Evolutionary conservation across 2,888 invertebrate genomes (phyloP), one percentile per base, ranked within the genome.

Genomic region (Acleris sparsana): DNA sequence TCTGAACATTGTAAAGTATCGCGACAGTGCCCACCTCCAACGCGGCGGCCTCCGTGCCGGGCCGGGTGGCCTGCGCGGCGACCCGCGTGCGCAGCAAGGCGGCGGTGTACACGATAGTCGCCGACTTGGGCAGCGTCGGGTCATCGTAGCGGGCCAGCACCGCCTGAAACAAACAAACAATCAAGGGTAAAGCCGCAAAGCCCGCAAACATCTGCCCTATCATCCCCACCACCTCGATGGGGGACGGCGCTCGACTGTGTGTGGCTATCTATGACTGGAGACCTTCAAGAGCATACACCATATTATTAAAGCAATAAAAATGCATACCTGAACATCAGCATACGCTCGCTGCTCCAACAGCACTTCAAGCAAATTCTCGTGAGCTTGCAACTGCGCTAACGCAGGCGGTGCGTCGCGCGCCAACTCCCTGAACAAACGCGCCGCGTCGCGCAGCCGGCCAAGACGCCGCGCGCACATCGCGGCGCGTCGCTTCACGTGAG

Each of bases 391-490:
- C 83, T 97, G 94, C 70, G 98, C 96, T 85, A 99, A 96, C 77
- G 98, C 97, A 13, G 99, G 98, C 76, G 98, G 98, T 73, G 97
- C 96, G 93, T 99, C 99, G 90, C 99, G 99, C 61, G 98, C 97
- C 70, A 99, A 93, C 93, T 99, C 99, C 80, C 99, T 95, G 93
- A 99, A 99, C 94, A 98, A 96, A 87, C 99, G 98, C 29, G 98
- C 96, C 0, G 99, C 98, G 89, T 99, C 99, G 87, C 98, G 97
- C 71, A 99, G 93, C 77, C 98, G 96, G 13, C 99, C 98, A 64
- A 99, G 93, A 80, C 98, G 98, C 65, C 99, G 94, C 43, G 98
- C 97, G 92, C 99, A 99, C 99, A 99, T 99, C n/a, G 99, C 99
- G 69, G 98, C 89, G 70, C 99, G 94, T 63, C 99, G 94, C 88